Evolutionary conservation across 2,797 vertebrate species (phyloP).

Genomic region (Xyrichtys novacula): DNA sequence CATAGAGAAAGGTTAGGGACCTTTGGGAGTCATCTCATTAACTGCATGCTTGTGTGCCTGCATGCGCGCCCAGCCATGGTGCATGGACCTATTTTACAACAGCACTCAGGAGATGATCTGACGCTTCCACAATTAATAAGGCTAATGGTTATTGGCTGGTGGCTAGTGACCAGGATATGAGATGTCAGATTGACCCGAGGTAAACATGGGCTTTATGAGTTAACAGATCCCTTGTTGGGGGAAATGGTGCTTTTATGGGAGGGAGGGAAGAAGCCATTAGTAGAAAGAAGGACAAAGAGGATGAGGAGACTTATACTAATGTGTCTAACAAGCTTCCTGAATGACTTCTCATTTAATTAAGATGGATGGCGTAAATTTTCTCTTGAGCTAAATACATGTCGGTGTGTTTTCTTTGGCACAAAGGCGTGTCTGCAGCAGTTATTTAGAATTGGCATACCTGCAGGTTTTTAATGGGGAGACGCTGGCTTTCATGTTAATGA

Average conservation of each 20-base stretch:
- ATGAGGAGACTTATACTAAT: slow-evolving; percentile 53
- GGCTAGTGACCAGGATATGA: slow-evolving; percentile 57
- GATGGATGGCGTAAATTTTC: slow-evolving; percentile 41
- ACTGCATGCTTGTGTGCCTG: slow-evolving; percentile 22
- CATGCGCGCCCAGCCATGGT: slow-evolving; percentile 24
- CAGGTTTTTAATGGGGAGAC: slow-evolving; percentile 27
- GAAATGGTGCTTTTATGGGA: slow-evolving; percentile 61
- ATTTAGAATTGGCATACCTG: slow-evolving; percentile 20
- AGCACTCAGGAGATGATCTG: slow-evolving; percentile 63
- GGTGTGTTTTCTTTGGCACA: slow-evolving; percentile 4
- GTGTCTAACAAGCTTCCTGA: slow-evolving; percentile 51
- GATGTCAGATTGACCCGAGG: slow-evolving; percentile 54
- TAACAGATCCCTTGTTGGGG: slow-evolving; percentile 58
- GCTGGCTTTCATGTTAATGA: slow-evolving; percentile 35
- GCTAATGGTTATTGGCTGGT: slow-evolving; percentile 75
- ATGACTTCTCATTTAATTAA: slow-evolving; percentile 64
- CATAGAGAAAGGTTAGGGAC: slow-evolving; percentile 55
- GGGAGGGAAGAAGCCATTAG: slow-evolving; percentile 25
- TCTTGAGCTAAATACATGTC: slow-evolving; percentile 22
- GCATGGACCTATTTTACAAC: slow-evolving; percentile 51
- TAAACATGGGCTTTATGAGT: slow-evolving; percentile 68
- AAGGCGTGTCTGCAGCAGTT: slow-evolving; percentile 29
- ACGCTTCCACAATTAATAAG: slow-evolving; percentile 73
- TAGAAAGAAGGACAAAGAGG: slow-evolving; percentile 32
- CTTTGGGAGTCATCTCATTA: slow-evolving; percentile 69